These are phyloP conservation scores for Falco naumanni DNA, from an alignment of 2,797 vertebrate genomes.

Conservation along the genomic window DNA sequence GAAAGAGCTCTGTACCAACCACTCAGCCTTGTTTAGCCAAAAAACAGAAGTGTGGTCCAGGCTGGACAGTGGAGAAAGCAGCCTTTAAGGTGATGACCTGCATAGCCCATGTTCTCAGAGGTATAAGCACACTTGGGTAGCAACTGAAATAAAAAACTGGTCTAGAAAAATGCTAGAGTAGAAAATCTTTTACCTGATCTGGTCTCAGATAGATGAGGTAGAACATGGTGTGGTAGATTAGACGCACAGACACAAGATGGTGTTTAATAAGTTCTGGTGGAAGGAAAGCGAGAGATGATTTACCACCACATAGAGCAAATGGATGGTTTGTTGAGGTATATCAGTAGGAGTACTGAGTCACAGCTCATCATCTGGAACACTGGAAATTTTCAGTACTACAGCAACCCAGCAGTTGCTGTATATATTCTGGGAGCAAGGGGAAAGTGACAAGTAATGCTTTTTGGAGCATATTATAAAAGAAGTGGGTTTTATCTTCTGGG, in stretches of 20 bases:
- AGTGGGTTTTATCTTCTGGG: conserved; percentile 46
- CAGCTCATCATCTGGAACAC: conserved; percentile 63
- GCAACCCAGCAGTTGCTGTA: conserved; percentile 36
- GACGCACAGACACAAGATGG: background rate
- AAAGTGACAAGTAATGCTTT: conserved; percentile 53
- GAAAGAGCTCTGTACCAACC: background rate
- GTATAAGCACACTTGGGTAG: background rate
- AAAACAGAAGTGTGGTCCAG: background rate
- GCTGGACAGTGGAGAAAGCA: background rate
- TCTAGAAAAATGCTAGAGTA: background rate
- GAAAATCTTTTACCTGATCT: background rate
- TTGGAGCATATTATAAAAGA: conserved; percentile 41
- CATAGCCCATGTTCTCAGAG: background rate
- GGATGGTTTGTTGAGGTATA: conserved; percentile 23
- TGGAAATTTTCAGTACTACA: conserved; percentile 46
- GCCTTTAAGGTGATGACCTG: background rate
- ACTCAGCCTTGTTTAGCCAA: background rate
- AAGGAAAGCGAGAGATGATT: conserved; percentile 7
- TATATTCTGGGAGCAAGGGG: conserved; percentile 35
- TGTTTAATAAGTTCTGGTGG: background rate
- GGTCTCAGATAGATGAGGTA: background rate
- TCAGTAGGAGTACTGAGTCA: conserved; percentile 60
- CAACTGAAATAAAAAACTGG: background rate
- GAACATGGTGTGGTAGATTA: background rate
- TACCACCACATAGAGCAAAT: conserved; percentile 53